Conservation (phyloP, 1,140 invertebrate species). For the Zaprionus kolodkinae region DNA sequence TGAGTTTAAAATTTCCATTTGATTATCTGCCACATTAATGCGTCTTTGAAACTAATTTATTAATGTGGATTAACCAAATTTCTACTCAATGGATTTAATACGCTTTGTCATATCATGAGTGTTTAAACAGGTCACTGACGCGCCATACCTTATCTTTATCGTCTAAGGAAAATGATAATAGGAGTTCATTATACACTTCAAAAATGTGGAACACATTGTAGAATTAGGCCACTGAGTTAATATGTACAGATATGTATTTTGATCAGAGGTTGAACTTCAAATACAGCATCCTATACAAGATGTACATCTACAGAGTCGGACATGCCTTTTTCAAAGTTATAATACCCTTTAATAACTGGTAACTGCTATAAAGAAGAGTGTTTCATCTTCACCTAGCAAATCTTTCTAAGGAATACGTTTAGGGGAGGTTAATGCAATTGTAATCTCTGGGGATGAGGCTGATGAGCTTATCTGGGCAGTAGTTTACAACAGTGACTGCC, state of each 20-base stretch:
- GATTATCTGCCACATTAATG: neutral
- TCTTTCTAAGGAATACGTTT: neutral
- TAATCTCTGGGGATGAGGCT: slow-evolving; percentile 12
- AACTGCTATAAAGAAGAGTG: slow-evolving; percentile 17
- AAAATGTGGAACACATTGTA: neutral
- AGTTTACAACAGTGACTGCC: slow-evolving; percentile 46
- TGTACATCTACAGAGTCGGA: too few relatives aligned
- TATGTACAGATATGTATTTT: neutral
- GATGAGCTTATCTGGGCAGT: slow-evolving; percentile 30
- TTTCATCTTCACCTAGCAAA: neutral
- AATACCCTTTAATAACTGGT: too few relatives aligned
- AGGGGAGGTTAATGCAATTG: neutral
- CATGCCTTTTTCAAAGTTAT: too few relatives aligned
- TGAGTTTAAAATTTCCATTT: neutral
- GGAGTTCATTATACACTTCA: slow-evolving; percentile 30
- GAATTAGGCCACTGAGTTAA: neutral
- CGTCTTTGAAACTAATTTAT: neutral
- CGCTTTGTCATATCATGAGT: neutral
- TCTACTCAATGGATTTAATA: slow-evolving; percentile 3
- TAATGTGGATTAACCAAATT: neutral
- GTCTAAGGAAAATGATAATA: slow-evolving; percentile 13
- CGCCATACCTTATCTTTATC: neutral
- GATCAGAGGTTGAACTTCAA: neutral
- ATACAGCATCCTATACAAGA: too few relatives aligned
- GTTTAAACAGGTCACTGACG: slow-evolving; percentile 6